Evolutionary conservation across 2,888 invertebrate genomes (phyloP).

Genomic region (Elegia similella): DNA sequence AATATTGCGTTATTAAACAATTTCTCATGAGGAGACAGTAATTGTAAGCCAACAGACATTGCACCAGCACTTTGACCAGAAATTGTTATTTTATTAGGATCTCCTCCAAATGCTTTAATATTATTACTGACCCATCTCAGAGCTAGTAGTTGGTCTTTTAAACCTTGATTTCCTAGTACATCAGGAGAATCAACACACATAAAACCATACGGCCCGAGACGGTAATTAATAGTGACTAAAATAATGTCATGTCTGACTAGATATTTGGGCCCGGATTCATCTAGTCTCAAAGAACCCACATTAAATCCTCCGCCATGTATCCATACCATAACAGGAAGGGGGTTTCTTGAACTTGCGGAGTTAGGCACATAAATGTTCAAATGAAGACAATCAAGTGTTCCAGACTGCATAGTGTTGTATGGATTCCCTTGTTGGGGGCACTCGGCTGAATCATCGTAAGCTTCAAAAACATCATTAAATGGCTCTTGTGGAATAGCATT

Average conservation of each 20-base stretch:
- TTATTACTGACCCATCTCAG: constrained; percentile 52
- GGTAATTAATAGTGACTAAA: constrained; percentile 48
- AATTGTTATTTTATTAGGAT: constrained; percentile 46
- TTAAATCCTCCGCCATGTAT: constrained; percentile 49
- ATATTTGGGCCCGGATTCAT: constrained; percentile 39
- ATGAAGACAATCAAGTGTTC: constrained; percentile 46
- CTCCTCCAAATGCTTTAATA: constrained; percentile 54
- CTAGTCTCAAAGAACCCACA: constrained; percentile 33
- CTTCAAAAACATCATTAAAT: constrained; percentile 44
- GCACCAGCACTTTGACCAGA: constrained; percentile 53
- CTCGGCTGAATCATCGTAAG: constrained; percentile 41
- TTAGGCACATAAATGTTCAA: constrained; percentile 50
- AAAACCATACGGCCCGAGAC: constrained; percentile 54
- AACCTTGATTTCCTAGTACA: constrained; percentile 55
- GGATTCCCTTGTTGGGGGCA: constrained; percentile 50
- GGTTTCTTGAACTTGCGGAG: constrained; percentile 35
- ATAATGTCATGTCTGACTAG: constrained; percentile 50
- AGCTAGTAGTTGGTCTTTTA: constrained; percentile 53
- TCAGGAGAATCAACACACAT: constrained; percentile 51
- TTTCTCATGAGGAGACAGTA: constrained; percentile 41
- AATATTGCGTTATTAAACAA: constrained; percentile 46
- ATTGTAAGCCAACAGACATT: constrained; percentile 47
- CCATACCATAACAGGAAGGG: constrained; percentile 50
- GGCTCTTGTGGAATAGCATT: constrained; percentile 34
- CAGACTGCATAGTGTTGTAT: constrained; percentile 32